Evolutionary conservation across 2,797 vertebrate genomes (phyloP), one percentile per base, ranked within the genome.

Genomic region (Sphaeramia orbicularis): DNA sequence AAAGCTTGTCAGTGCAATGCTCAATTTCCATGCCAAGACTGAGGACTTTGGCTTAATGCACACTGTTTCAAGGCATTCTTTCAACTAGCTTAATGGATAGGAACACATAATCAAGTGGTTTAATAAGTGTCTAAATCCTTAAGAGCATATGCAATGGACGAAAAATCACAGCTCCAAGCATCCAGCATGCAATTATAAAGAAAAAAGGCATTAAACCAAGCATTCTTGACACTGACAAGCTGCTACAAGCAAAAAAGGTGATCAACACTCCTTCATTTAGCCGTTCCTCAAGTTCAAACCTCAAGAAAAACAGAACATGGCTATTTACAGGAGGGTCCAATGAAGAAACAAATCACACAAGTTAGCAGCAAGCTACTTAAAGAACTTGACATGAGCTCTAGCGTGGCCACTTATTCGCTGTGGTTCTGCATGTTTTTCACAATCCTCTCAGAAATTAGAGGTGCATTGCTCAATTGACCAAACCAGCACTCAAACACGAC

Each of bases 1-100:
- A 88, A 87, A 89, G 85, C 86, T 85, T 4, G 72, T 84, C 85
- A 90, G 88, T 84, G 83, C 88, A 91, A 89, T 53, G 88, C 85
- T 86, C 59, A 81, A 87, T 82, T 80, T 85, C 66, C 85, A 91
- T 84, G 84, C 91, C 86, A 85, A 75, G 84, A 90, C 74, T 60
- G 57, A 86, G 66, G 63, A 82, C 86, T 89, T 89, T 91, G 86
- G 85, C 86, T 79, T 80, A 85, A 88, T 72, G 75, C 81, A 86
- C 78, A 88, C 59, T 1, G 45, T 80, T 88, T 83, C 83, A 89
- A 92, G 83, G 88, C 89, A 86, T 85, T 84, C 65, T 62, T 86
- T 82, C 56, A 66, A 54, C 81, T 76, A 88, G 78, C 68, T 74
- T 77, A 82, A 49, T 56, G 63, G 58, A 69, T 84, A 68, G 58